Evolutionary conservation across 2,113 vertebrate species (phyloP).

Genomic region (Phainopepla nitens): DNA sequence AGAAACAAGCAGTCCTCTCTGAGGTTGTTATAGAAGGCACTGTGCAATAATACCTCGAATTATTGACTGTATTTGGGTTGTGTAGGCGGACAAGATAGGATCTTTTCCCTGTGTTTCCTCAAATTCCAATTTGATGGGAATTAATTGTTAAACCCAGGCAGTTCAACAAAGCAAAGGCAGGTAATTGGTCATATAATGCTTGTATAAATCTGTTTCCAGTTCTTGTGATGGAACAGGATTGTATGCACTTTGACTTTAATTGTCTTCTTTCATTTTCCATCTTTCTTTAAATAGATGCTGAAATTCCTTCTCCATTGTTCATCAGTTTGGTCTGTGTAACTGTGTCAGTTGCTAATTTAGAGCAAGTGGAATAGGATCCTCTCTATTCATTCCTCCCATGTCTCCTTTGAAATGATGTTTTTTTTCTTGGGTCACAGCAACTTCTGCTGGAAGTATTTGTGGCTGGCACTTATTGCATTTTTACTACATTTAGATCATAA

Average conservation of each 20-base stretch:
- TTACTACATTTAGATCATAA: neutral
- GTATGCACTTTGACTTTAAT: neutral
- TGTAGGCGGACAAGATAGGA: neutral
- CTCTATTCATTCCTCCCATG: neutral
- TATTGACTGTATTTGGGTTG: neutral
- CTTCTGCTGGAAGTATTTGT: neutral
- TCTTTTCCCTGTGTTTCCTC: neutral
- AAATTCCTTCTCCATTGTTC: neutral
- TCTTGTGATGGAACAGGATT: neutral
- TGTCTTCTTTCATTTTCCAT: neutral
- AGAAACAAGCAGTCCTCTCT: neutral
- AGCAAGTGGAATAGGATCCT: neutral
- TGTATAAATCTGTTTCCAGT: neutral
- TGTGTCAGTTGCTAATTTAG: neutral
- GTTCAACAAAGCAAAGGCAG: neutral
- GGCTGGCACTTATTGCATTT: neutral
- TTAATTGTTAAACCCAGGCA: neutral
- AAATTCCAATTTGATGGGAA: neutral
- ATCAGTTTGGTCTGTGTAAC: neutral
- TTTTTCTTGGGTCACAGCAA: neutral
- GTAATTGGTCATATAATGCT: neutral
- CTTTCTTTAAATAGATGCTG: neutral
- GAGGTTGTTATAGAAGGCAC: neutral
- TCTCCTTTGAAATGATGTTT: neutral
- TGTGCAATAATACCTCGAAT: neutral